Conservation (phyloP, 2,113 vertebrate genomes). For the Athene noctua region DNA sequence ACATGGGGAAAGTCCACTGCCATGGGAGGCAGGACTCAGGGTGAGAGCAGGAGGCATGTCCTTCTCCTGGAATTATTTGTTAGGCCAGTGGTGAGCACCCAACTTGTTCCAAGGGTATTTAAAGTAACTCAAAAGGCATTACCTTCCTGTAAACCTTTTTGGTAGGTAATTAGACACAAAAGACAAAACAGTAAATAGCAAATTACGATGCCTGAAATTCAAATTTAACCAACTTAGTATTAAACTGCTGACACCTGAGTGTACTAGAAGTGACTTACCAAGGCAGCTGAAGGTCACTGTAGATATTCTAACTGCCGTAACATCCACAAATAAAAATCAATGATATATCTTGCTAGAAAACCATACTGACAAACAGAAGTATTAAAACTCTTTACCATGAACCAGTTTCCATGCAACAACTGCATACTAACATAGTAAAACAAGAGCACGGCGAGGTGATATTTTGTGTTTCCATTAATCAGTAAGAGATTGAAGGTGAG, state of each 20-base stretch:
- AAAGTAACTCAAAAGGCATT: neutral
- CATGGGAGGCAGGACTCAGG: neutral
- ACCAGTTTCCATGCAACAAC: neutral
- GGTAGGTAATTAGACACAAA: neutral
- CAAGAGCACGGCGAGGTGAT: conserved; percentile 9
- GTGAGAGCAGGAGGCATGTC: neutral
- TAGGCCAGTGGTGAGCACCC: neutral
- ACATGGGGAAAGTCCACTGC: neutral
- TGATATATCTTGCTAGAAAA: neutral
- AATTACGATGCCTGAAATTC: neutral
- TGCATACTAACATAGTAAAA: conserved; percentile 27
- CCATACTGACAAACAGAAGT: neutral
- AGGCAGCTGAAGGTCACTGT: neutral
- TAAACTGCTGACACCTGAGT: neutral
- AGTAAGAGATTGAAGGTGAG: conserved; percentile 47
- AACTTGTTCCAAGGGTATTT: neutral
- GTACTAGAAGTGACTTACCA: neutral
- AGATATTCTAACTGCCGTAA: neutral
- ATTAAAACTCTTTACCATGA: conserved; percentile 41
- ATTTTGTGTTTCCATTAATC: conserved; percentile 33
- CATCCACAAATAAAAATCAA: neutral
- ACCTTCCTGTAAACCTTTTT: neutral
- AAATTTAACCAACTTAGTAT: neutral
- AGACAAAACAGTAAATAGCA: neutral
- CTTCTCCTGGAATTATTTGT: neutral